Evolutionary conservation across 2,797 vertebrate genomes (phyloP).

Genomic region (Adrianichthys oophorus): DNA sequence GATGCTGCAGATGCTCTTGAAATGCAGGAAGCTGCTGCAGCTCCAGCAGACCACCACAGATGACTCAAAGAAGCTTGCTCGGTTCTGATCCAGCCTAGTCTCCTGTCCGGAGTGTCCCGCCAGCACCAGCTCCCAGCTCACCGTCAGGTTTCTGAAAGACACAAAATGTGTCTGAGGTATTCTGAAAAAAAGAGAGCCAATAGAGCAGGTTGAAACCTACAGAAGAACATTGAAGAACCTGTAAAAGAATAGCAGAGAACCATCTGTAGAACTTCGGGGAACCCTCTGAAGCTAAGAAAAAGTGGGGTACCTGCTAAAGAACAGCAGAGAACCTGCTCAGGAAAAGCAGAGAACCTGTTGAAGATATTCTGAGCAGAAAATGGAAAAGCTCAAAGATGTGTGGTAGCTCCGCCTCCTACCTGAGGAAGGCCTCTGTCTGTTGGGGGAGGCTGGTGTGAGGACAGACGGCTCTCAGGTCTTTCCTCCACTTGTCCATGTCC

Average conservation of each 20-base stretch:
- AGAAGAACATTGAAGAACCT: no score
- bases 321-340: no score
- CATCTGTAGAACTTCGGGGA: no score
- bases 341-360: no score
- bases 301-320: no score
- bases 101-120: slow-evolving; percentile 65
- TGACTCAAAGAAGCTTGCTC: slow-evolving; percentile 72
- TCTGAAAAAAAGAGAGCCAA: no score
- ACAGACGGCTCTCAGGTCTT: slow-evolving; percentile 70
- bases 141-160: slow-evolving; percentile 56
- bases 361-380: no score
- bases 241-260: no score
- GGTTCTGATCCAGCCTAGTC: slow-evolving; percentile 60
- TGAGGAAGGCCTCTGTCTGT: slow-evolving; percentile 77
- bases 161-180: no score
- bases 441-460: slow-evolving; percentile 80
- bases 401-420: slow-evolving; percentile 38
- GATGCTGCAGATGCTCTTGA: slow-evolving; percentile 67
- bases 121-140: slow-evolving; percentile 83
- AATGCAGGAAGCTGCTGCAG: slow-evolving; percentile 53
- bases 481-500: slow-evolving; percentile 68
- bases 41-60: slow-evolving; percentile 82
- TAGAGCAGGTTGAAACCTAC: no score
- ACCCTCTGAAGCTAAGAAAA: no score
- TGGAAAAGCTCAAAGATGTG: no score